A percentile compares a stretch with the other conserved stretches of the same genome.
Conservation (phyloP, 2,113 vertebrate genomes). For the Arizona elegans region DNA sequence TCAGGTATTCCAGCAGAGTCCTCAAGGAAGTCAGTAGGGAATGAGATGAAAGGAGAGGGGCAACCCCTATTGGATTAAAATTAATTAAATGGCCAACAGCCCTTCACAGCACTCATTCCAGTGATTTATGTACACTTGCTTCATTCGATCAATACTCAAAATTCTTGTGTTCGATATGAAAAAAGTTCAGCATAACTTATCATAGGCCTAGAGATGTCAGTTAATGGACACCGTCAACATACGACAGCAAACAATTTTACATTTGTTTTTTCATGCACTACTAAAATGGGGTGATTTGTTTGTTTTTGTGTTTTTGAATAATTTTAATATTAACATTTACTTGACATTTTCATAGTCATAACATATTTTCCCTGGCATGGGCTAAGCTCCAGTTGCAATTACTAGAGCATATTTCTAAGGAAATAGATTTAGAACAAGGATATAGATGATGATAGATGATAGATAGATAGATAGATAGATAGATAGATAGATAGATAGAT, state of each 20-base stretch:
- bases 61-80: slow-evolving; percentile 79
- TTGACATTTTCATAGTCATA: neutral
- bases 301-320: neutral
- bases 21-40: slow-evolving; percentile 65
- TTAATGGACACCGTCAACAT: neutral
- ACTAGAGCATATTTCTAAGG: neutral
- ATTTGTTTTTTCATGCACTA: neutral
- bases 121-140: slow-evolving; percentile 40
- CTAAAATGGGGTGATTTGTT: neutral
- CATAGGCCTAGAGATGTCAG: neutral
- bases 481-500: too few species aligned
- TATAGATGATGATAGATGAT: too few species aligned
- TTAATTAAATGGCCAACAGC: slow-evolving; percentile 83
- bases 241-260: neutral
- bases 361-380: neutral
- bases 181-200: neutral
- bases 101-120: slow-evolving; percentile 74
- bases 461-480: too few species aligned
- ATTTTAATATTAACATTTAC: neutral
- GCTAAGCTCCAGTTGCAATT: neutral
- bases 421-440: neutral
- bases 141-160: slow-evolving; percentile 5
- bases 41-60: slow-evolving; percentile 74
- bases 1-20: slow-evolving; percentile 73
- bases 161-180: neutral